phyloP scores from a whole-genome alignment of 2,888 invertebrate species.

The Rutpela maculata region DNA sequence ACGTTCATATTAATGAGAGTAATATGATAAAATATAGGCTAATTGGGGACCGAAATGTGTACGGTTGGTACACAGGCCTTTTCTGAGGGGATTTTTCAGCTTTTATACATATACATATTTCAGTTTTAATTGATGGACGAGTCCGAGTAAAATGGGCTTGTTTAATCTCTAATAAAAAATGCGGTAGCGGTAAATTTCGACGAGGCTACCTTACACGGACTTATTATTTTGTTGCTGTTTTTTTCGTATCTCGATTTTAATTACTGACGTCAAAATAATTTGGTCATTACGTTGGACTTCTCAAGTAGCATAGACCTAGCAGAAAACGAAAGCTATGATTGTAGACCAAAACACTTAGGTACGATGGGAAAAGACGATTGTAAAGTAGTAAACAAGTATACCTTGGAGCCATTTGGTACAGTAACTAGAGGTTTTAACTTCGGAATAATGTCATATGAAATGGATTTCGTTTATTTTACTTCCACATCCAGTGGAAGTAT shows the following conservation, averaged over 20 bases:
- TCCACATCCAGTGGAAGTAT: too few species aligned
- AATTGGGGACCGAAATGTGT: conserved; percentile 38
- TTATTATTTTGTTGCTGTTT: background rate
- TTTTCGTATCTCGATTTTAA: background rate
- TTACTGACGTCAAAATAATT: background rate
- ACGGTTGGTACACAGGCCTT: background rate
- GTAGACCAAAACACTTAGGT: too few species aligned
- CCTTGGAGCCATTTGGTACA: too few species aligned
- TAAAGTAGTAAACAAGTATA: too few species aligned
- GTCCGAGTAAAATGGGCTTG: conserved; percentile 39
- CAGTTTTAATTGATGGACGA: conserved; percentile 43
- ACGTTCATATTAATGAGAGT: conserved; percentile 13
- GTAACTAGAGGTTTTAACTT: too few species aligned
- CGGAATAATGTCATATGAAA: too few species aligned
- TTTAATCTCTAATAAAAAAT: conserved; percentile 15
- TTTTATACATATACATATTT: conserved; percentile 38
- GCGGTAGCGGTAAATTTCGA: background rate
- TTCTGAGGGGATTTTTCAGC: conserved; percentile 35
- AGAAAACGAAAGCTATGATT: too few species aligned
- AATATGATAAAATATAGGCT: conserved; percentile 41
- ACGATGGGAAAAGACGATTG: too few species aligned
- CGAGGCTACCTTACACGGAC: background rate
- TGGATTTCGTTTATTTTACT: too few species aligned
- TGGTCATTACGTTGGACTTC: background rate
- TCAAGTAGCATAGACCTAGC: too few species aligned